phyloP scores from a whole-genome alignment of 2,113 vertebrate genomes.

The Cyanoderma ruficeps region DNA sequence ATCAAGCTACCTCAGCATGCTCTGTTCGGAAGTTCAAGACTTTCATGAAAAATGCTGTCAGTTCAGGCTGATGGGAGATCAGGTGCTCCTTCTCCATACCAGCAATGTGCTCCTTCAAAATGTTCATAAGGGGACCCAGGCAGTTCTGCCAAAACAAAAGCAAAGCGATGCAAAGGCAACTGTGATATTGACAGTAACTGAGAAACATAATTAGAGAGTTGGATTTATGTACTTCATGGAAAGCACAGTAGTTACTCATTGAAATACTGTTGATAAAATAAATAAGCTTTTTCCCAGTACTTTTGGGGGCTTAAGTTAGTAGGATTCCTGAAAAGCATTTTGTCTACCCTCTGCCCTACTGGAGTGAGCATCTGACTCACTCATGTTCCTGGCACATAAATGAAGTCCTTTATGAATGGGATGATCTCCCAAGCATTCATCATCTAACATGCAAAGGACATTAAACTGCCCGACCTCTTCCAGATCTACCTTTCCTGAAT shows the following conservation, averaged over 20 bases:
- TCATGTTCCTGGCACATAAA: neutral
- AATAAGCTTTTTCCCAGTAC: neutral
- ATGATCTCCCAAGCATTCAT: neutral
- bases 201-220: rapidly evolving
- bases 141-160: conserved; percentile 71
- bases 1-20: conserved; percentile 78
- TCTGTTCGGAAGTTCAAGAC: conserved; percentile 87
- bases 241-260: neutral
- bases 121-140: conserved; percentile 83
- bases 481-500: neutral
- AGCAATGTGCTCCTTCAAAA: conserved; percentile 87
- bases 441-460: neutral
- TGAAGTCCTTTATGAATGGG: neutral
- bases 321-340: neutral
- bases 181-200: neutral
- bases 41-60: conserved; percentile 88
- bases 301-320: neutral
- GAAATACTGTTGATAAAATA: neutral
- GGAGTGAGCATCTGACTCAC: neutral
- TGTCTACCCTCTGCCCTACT: neutral
- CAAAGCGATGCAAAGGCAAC: neutral
- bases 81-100: conserved; percentile 88
- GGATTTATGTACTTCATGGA: neutral
- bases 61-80: conserved; percentile 85
- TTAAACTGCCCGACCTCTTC: neutral